Evolutionary conservation across 1,140 invertebrate genomes (phyloP), one percentile per base, ranked within the genome.

Genomic region (Drosophila kanapiae): DNA sequence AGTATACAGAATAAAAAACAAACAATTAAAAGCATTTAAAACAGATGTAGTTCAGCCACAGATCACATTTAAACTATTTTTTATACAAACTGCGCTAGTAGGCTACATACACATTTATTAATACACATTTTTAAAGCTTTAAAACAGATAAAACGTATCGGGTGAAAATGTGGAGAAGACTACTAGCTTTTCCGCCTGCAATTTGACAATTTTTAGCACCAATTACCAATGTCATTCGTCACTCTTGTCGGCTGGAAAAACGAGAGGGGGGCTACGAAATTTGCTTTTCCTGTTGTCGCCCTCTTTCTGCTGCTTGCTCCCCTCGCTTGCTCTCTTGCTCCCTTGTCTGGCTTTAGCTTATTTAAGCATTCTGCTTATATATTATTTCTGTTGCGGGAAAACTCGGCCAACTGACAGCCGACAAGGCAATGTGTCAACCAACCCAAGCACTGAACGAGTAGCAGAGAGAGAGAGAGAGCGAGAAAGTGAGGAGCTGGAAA

Each of bases 171-270:
- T 29, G 18, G 23, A 10, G 4, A 54, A 68, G 49, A 18, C n/a
- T 56, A 38, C 18, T 61, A 33, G 18, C 27, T 61, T 42, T 48
- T 56, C 45, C 48, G 63, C 67, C 68, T 69, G 49, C 62, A 51
- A 79, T 70, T 79, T 79, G 72, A 75, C 69, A 87, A 67, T 80
- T 87, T 82, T 80, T 64, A 75, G 63, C 68, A 74, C 51, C 84
- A 82, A 88, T 88, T 87, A 87, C 71, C 60, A 70, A 67, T 87
- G 80, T 70, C 79, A 74, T 77, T 87, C 78, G 63, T 82, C 79
- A 72, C 60, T 69, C 38, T 71, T 61, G 81, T 77, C 31, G 27
- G 33, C 29, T 29, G n/a, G 48, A 27, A 40, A 31, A 48, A 16
- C 7, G n/a, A n/a, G 33, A 6, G 13, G 16, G 23, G 47, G 48